Evolutionary conservation across 1,140 invertebrate species (phyloP), one percentile per base, ranked within the genome.

Genomic region (Bombus waltoni): DNA sequence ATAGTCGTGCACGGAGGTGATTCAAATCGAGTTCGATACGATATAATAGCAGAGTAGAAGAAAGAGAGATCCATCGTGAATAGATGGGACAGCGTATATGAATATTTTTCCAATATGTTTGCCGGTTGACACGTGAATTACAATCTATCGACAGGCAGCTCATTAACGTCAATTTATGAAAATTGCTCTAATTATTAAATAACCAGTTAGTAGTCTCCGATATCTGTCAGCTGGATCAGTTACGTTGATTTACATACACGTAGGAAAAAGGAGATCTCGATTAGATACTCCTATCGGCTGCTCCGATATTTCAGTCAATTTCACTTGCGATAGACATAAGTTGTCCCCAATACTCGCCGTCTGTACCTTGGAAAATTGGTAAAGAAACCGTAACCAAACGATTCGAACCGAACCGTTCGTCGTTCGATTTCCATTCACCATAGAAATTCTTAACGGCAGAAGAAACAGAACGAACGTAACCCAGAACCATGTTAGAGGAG

Each of bases 171-270:
- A n/a, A 80, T 65, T 72, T 79, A 85, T 85, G 76, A 80, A 73
- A 62, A 71, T 71, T 85, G 68, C 68, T 44, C 32, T 73, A 85
- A 85, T 85, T 85, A 85, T 59, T 80, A 80, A 80, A 85, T 72
- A 62, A 35, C 77, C 53, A 53, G 53, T 62, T 71, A 47, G 15
- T 59, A 32, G n/a, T 5, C 13, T 6, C 40, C n/a, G 62, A 53
- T 62, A 35, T 5, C 32, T 32, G 77, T 73, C 62, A 18, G 10
- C 28, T 32, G n/a, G 18, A 10, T 42, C 35, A 35, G 35, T 38
- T 32, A 18, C 28, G 38, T 22, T 65, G n/a, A 85, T 85, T 85
- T 85, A 80, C 68, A 57, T n/a, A 75, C n/a, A 22, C 32, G 32
- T 40, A 38, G 35, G 44, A 80, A 70, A 32, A 40, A 53, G 25